Evolutionary conservation across 2,113 vertebrate species (phyloP).

Genomic region (Tapirus terrestris): DNA sequence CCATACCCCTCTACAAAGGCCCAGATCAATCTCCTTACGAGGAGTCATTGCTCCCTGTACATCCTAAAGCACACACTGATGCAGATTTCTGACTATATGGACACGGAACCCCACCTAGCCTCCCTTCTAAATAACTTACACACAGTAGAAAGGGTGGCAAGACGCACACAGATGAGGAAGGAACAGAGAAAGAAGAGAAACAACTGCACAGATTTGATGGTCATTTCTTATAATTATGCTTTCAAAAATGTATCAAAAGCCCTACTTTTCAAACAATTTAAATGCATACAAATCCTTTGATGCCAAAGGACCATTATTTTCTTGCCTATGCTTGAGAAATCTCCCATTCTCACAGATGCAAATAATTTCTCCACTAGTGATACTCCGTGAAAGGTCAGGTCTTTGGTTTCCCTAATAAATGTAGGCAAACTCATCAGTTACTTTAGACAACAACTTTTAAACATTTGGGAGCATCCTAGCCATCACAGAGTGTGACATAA

Average conservation of each 20-base stretch:
- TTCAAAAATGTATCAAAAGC: neutral
- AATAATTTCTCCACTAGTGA: neutral
- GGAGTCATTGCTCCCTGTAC: fast-evolving
- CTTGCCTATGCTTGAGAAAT: neutral
- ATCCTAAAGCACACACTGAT: too few relatives aligned
- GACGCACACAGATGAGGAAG: too few relatives aligned
- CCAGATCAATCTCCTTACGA: neutral
- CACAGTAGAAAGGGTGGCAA: neutral
- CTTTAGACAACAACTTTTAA: too few relatives aligned
- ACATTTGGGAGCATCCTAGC: neutral
- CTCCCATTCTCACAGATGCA: neutral
- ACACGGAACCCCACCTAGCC: neutral
- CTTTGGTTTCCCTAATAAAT: neutral
- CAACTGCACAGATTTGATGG: fast-evolving
- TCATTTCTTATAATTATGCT: neutral
- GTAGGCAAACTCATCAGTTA: too few relatives aligned
- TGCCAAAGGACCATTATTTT: neutral
- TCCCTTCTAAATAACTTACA: neutral
- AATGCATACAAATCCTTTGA: too few relatives aligned
- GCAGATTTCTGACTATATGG: neutral
- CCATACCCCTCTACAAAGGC: neutral
- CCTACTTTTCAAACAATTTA: neutral
- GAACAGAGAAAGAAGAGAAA: neutral
- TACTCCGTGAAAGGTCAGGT: neutral
- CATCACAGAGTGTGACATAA: neutral